Conservation (phyloP, 2,797 vertebrate species). For the Phaenicophaeus curvirostris region DNA sequence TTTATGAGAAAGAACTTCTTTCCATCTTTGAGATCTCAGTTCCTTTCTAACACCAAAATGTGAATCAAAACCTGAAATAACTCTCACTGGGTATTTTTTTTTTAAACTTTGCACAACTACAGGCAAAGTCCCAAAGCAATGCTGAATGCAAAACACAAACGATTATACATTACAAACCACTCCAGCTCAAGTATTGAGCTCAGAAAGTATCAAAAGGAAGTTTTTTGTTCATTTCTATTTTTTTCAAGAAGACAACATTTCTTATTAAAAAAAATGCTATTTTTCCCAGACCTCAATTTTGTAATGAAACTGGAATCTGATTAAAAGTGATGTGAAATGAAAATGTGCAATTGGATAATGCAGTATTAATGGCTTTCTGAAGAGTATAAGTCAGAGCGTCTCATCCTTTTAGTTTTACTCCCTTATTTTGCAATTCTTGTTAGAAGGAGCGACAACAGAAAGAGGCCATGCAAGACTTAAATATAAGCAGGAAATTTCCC, state of each 20-base stretch:
- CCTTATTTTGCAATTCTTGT: not conserved
- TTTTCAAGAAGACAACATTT: slow-evolving; percentile 1
- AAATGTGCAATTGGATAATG: slow-evolving; percentile 50
- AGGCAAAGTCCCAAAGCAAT: slow-evolving; percentile 12
- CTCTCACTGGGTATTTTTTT: not conserved
- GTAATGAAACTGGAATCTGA: slow-evolving; percentile 36
- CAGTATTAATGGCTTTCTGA: slow-evolving; percentile 19
- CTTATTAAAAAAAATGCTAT: slow-evolving; percentile 4
- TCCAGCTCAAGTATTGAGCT: not conserved
- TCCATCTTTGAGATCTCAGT: not conserved
- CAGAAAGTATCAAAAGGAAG: not conserved
- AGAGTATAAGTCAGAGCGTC: not conserved
- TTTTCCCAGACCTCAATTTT: slow-evolving; percentile 64
- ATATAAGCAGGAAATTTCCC: slow-evolving; percentile 43
- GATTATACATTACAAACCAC: not conserved
- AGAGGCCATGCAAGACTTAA: not conserved
- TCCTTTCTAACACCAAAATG: not conserved
- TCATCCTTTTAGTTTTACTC: not conserved
- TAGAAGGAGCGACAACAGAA: not conserved
- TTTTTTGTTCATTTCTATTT: not conserved
- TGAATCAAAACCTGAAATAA: slow-evolving; percentile 8
- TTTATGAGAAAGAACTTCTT: not conserved
- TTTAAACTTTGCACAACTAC: not conserved
- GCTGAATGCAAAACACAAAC: slow-evolving; percentile 2
- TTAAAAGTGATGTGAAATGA: slow-evolving; percentile 63